A percentile compares a stretch with the other conserved stretches of the same genome.
Evolutionary conservation across 2,797 vertebrate species (phyloP).

Genomic region (Limnodromus scolopaceus): DNA sequence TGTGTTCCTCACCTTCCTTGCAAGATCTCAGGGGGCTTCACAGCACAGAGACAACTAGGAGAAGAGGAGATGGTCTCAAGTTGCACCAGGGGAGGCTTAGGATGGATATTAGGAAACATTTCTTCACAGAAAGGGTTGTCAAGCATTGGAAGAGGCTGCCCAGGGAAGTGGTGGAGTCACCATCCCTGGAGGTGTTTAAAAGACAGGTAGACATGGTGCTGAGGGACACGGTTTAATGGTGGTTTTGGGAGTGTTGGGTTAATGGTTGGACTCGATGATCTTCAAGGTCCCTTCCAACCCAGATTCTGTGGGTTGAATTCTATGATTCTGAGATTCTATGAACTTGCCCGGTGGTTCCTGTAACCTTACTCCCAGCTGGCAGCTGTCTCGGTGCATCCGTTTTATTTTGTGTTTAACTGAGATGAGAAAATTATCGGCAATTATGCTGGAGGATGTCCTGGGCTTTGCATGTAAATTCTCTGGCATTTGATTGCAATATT

Average conservation of each 20-base stretch:
- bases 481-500: neutral
- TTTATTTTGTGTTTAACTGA: neutral
- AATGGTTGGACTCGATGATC: neutral
- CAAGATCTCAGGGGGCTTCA: neutral
- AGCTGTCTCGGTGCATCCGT: accelerated
- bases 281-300: neutral
- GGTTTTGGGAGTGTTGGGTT: neutral
- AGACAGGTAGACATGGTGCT: neutral
- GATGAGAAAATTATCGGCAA: neutral
- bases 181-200: neutral
- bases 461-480: neutral
- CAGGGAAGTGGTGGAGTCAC: neutral
- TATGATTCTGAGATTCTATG: neutral
- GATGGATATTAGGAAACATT: neutral
- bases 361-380: neutral
- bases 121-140: neutral
- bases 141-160: neutral
- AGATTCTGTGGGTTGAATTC: too few relatives aligned
- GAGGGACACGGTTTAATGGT: neutral
- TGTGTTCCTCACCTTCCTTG: accelerated
- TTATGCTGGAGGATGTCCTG: neutral
- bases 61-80: neutral
- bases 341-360: neutral
- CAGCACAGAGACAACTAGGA: neutral
- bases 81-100: neutral